phyloP scores from a whole-genome alignment of 2,888 invertebrate species.

The Zygaena filipendulae region DNA sequence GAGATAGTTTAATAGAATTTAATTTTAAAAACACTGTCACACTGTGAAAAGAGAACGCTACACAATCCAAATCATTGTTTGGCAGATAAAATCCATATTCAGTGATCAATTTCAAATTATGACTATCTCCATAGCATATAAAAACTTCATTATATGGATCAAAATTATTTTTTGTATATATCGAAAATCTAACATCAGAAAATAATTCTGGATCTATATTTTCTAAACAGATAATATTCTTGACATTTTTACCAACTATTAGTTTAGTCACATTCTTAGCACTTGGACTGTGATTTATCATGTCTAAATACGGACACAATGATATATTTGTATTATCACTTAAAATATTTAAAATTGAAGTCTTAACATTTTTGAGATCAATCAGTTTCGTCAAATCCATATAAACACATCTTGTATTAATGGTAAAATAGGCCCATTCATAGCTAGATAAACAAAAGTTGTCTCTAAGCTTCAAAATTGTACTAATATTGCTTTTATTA shows the following conservation, averaged over 20 bases:
- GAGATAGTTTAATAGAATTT: constrained; percentile 46
- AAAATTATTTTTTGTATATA: constrained; percentile 62
- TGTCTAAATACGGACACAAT: constrained; percentile 88
- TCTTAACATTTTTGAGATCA: constrained; percentile 48
- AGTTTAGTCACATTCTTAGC: constrained; percentile 67
- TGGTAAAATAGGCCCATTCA: constrained; percentile 85
- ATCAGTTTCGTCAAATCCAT: constrained; percentile 63
- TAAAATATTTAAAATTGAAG: constrained; percentile 45
- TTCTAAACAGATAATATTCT: constrained; percentile 32
- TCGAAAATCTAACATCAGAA: constrained; percentile 49
- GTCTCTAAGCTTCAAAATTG: constrained; percentile 42
- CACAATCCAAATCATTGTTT: constrained; percentile 74
- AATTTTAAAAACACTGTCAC: constrained; percentile 48
- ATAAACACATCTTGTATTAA: constrained; percentile 88
- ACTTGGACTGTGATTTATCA: constrained; percentile 85
- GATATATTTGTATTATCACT: constrained; percentile 75
- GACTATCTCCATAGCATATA: constrained; percentile 88
- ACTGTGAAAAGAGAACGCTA: constrained; percentile 69
- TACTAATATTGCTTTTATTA: constrained; percentile 35
- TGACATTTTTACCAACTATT: constrained; percentile 34
- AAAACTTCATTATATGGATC: constrained; percentile 79
- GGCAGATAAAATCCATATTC: constrained; percentile 89
- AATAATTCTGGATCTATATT: constrained; percentile 37
- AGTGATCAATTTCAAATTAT: constrained; percentile 81
- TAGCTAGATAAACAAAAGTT: constrained; percentile 66